Base-by-base conservation (phyloP, 1,140 invertebrate species). In the Zaprionus nigranus region DNA sequence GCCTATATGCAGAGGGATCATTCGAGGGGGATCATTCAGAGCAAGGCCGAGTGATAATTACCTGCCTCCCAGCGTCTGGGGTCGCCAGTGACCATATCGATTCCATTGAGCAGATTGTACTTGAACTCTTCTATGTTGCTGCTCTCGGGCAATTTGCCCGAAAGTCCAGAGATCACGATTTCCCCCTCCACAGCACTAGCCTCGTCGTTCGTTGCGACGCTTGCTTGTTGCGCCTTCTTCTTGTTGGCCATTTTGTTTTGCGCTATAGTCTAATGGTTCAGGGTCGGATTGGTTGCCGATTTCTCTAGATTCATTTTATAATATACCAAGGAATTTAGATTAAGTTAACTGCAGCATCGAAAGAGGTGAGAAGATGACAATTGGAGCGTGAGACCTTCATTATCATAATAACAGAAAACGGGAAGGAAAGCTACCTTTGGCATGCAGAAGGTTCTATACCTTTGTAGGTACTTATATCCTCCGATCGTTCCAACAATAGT, bases 41-140 rank as follows among this genome's bases (percentile, higher is more conserved):
- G 20, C 15, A 15, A 13, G 38, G 38, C 17, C 46, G 28, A 15
- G 43, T 40, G 3, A 13, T 56, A 12, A 28, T 68, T 74, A 92
- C 91, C 96, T 49, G 94, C 88, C 20, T 95, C 93, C 97, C 97
- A 99, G 88, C 98, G 94, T 49, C 97, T 94, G 26, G 96, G 96
- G 90, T 98, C 96, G 66, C 96, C 96, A 17, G 97, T 98, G 56
- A 99, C 95, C 94, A 99, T 95, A 92, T 99, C 98, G 9, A 97
- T 94, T 13, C 96, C 96, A 53, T 96, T 96, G 84, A 97, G 96
- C 26, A 99, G 94, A 79, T 98, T 95, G 71, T 97, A 94, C 79
- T 96, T 96, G 92, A 99, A 99, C 93, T 99, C 98, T 81, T 97
- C 96, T 69, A 99, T 96, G 88, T 95, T 96, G 59, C 96, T 94